These are phyloP conservation scores for Fragum whitleyi DNA, from an alignment of 2,888 invertebrate species.

Conservation along the genomic window DNA sequence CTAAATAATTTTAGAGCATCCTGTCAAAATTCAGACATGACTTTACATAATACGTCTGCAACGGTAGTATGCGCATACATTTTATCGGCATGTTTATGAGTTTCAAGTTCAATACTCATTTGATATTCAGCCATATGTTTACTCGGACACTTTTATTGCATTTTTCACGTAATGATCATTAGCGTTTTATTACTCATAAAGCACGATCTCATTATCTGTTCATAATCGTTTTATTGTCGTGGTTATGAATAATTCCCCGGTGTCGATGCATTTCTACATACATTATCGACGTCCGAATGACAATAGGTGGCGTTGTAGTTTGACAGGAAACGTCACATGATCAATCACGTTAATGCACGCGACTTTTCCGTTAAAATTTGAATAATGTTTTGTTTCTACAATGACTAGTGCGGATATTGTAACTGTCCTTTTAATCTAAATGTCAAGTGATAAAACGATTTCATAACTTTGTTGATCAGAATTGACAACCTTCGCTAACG, in stretches of 20 bases:
- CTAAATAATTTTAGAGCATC: no score
- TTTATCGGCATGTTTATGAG: no score
- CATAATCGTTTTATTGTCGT: background rate
- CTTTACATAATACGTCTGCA: no score
- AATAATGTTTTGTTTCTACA: background rate
- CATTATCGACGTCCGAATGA: background rate
- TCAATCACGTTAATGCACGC: background rate
- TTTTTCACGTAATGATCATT: conserved; percentile 1
- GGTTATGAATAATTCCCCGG: background rate
- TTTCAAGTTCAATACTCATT: background rate
- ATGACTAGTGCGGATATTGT: background rate
- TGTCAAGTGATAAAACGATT: no score
- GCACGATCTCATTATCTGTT: background rate
- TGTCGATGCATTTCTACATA: background rate
- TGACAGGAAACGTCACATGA: conserved; percentile 1
- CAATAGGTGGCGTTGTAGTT: background rate
- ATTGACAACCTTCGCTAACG: no score
- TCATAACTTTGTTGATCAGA: no score
- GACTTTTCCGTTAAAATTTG: background rate
- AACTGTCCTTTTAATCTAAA: no score
- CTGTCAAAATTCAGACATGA: no score
- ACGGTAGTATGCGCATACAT: no score
- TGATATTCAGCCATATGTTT: background rate
- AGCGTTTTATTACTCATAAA: background rate
- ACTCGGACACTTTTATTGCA: background rate